Percentiles rank a stretch among this genome's conserved stretches.
Evolutionary conservation across 2,888 invertebrate genomes (phyloP).

Genomic region (Andrena bucephala): DNA sequence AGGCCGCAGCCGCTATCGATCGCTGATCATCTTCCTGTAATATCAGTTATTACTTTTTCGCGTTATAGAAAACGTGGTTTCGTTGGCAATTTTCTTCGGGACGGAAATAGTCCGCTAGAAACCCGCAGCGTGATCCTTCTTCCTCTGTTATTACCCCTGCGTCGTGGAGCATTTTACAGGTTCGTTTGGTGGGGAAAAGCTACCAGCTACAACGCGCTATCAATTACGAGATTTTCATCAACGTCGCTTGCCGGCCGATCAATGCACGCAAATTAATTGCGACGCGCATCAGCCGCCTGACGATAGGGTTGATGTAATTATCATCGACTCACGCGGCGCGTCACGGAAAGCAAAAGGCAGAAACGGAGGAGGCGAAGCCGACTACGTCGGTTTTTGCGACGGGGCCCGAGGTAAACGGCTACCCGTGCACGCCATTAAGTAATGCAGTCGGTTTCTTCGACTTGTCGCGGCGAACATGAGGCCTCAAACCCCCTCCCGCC

Average conservation of each 20-base stretch:
- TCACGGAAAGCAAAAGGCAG: constrained; percentile 32
- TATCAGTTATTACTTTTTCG: constrained; percentile 32
- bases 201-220: background rate
- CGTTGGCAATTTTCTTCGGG: background rate
- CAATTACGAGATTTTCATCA: background rate
- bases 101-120: constrained; percentile 13
- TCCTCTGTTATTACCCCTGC: constrained; percentile 24
- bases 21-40: constrained; percentile 22
- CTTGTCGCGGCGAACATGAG: constrained; percentile 73
- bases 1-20: constrained; percentile 4
- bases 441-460: constrained; percentile 80
- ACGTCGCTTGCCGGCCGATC: background rate
- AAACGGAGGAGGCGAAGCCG: constrained; percentile 30
- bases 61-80: constrained; percentile 36
- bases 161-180: background rate
- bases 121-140: constrained; percentile 9
- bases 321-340: constrained; percentile 59
- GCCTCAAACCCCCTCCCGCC: constrained; percentile 15
- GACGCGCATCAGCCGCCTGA: background rate
- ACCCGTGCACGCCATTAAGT: constrained; percentile 79
- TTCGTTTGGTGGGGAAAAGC: background rate
- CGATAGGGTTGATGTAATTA: constrained; percentile 73
- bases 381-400: constrained; percentile 64
- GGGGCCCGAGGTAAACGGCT: constrained; percentile 73
- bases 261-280: background rate